Evolutionary conservation across 1,140 invertebrate species (phyloP).

Genomic region (Pogonognathellus flavescens): DNA sequence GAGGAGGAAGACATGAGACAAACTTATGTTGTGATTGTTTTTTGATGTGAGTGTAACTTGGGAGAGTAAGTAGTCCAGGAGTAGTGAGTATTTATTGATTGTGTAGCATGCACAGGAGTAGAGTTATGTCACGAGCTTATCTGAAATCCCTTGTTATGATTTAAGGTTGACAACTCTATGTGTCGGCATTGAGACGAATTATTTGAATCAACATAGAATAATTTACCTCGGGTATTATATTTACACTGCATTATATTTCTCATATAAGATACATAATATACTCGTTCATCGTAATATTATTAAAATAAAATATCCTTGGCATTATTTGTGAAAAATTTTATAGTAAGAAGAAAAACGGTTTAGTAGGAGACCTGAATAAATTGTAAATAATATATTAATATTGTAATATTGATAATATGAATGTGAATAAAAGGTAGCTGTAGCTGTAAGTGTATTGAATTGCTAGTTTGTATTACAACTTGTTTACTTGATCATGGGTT

Average conservation of each 20-base stretch:
- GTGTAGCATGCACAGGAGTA: background rate
- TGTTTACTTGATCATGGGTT: background rate
- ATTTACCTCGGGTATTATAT: conserved; percentile 10
- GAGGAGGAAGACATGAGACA: background rate
- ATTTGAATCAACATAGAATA: conserved; percentile 3
- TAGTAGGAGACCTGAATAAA: too few species aligned
- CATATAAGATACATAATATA: too few species aligned
- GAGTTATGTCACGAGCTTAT: conserved; percentile 3
- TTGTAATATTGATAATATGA: too few species aligned
- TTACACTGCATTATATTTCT: too few species aligned
- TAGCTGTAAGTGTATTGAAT: too few species aligned
- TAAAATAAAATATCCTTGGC: too few species aligned
- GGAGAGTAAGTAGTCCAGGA: background rate
- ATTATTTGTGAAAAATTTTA: too few species aligned
- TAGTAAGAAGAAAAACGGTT: too few species aligned
- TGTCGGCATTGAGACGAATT: background rate
- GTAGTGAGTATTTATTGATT: background rate
- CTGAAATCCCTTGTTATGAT: conserved; percentile 26
- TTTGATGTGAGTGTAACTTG: background rate
- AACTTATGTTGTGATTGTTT: conserved; percentile 29
- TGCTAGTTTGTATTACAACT: too few species aligned
- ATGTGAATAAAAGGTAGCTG: too few species aligned
- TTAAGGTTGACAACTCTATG: conserved; percentile 28
- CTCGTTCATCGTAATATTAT: too few species aligned
- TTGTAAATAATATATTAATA: too few species aligned